Base-by-base conservation (phyloP, 1,140 invertebrate species). In the Macrotrachela quadricornifera region DNA sequence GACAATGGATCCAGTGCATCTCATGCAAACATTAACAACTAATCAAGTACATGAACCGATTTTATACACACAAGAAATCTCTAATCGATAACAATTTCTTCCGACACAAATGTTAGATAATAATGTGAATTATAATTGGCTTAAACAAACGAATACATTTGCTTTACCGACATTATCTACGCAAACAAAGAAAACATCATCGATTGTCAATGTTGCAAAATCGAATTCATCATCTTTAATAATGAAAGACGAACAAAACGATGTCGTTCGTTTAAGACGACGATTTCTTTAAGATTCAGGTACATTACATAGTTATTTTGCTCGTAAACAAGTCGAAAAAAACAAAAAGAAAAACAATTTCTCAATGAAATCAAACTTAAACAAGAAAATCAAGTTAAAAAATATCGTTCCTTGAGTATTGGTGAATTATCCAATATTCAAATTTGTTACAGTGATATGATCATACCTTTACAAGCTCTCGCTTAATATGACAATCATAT, bases 391-490 rank as follows among this genome's bases (percentile, higher is more conserved):
- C 65, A 71, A 58, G 69, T 75, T n/a, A 63, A 60, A 45, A 64
- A 75, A 50, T 71, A 69, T 46, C 61, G 77, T 40, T 68, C 65
- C 37, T 81, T 81, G 61, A 68, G 78, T 54, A 74, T 72, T 52
- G 80, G 80, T 30, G 78, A 82, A 59, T 73, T 80, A 57, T 80
- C 80, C 3, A 78, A 82, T 61, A 75, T 82, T 46, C 69, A 77
- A 62, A 79, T 82, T 41, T 71, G 72, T 37, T 67, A 78, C 56
- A 69, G 72, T 4, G 73, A 73, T 46, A 57, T 82, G 11, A 68
- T 82, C 8, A 70, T 70, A 16, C 76, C 79, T 2, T 59, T 83
- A 21, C 73, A 76, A 61, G 74, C 74, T 37, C 61, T 82, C 16
- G 73, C 76, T 11, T 64, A 72, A 62, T 63, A 66, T 57, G 56